Base-by-base conservation (phyloP, 2,888 invertebrate genomes). In the Chalcis sispes region DNA sequence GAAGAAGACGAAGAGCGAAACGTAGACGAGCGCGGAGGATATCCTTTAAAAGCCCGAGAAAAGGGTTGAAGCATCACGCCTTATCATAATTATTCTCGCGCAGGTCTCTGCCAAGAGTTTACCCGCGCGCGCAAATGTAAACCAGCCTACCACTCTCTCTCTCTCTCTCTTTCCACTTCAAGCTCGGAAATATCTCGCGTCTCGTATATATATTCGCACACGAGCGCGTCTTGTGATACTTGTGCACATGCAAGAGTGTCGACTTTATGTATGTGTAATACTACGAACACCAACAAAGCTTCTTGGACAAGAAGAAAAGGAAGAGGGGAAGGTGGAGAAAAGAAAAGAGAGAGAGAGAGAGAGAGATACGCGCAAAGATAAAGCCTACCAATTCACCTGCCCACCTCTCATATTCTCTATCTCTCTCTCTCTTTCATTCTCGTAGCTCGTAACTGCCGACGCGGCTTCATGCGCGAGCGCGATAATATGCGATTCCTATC, bases 401-500 rank as follows among this genome's bases (percentile, higher is more conserved):
- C 79, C 77, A 70, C 48, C 20, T 15, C 29, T 48, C 61, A n/a
- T 65, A 15, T 29, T 62, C 54, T 10, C n/a, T 72, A 29, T 18
- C 20, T 69, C 48, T 46, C 56, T 50, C 67, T 48, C n/a, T 42
- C 56, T 42, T 15, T 40, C 36, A 23, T 25, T 42, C 29, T 40
- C 27, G 40, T 13, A 0, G n/a, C 8, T 13, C 32, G 18, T 36
- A 25, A 64, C 76, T 64, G 65, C 69, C 61, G 75, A 58, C 77
- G 75, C 77, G 73, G 77, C 75, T 71, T 77, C 75, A 75, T 77
- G 82, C 79, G 82, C 73, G 64, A 67, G 77, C 80, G 82, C 84
- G 86, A 86, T 88, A 87, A 88, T 85, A 85, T 85, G 85, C 85
- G 85, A 88, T 87, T 87, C 83, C 81, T 84, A 86, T 86, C 83